phyloP scores from a whole-genome alignment of 1,140 invertebrate genomes.

The Bathynomus jamesi region DNA sequence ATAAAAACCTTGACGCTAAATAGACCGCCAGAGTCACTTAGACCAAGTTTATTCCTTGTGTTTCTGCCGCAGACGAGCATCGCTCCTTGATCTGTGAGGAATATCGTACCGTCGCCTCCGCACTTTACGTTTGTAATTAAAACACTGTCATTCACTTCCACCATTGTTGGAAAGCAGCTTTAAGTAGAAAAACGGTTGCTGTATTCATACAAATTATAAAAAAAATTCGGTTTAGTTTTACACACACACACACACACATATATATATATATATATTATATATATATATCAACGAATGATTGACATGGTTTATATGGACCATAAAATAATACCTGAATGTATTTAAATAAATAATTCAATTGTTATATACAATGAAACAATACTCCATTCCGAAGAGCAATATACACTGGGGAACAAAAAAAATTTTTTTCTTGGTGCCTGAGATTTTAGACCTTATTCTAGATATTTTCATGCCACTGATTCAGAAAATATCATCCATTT shows the following conservation, averaged over 20 bases:
- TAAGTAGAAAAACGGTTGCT: slow-evolving; percentile 39
- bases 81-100: slow-evolving; percentile 57
- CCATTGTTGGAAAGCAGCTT: slow-evolving; percentile 45
- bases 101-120: slow-evolving; percentile 56
- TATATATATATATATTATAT: slow-evolving; percentile 3
- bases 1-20: slow-evolving; percentile 39
- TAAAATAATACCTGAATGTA: no score
- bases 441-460: no score
- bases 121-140: slow-evolving; percentile 52
- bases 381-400: no score
- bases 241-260: slow-evolving; percentile 41
- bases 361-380: no score
- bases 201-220: neutral
- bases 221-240: no score
- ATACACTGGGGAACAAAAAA: no score
- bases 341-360: no score
- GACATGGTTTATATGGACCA: no score
- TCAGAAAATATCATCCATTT: no score
- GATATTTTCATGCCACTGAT: no score
- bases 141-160: slow-evolving; percentile 47
- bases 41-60: slow-evolving; percentile 59
- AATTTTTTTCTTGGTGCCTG: no score
- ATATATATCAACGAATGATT: no score
- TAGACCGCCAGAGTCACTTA: slow-evolving; percentile 50
- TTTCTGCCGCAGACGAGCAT: slow-evolving; percentile 62